phyloP scores from a whole-genome alignment of 2,888 invertebrate species.

The Meghimatium bilineatum region DNA sequence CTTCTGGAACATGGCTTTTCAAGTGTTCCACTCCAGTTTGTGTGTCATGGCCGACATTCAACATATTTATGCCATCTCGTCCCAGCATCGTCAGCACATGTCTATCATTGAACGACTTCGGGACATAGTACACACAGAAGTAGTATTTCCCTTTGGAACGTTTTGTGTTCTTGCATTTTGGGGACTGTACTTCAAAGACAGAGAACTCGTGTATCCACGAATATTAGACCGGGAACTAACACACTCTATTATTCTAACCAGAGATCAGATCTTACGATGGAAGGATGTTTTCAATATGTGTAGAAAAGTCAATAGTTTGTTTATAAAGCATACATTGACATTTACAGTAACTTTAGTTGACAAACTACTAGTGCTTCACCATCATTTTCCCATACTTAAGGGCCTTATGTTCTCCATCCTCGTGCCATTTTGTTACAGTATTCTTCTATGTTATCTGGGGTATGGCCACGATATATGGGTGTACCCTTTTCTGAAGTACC shows the following conservation, averaged over 20 bases:
- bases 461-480: not conserved
- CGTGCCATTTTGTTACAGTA: not conserved
- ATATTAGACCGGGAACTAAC: not conserved
- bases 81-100: too few species aligned
- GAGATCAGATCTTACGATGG: not conserved
- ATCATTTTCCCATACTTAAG: not conserved
- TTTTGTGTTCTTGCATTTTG: not conserved
- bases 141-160: conserved; percentile 9
- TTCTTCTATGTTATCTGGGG: not conserved
- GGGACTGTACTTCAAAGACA: conserved; percentile 10
- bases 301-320: conserved; percentile 15
- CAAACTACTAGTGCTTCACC: not conserved
- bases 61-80: too few species aligned
- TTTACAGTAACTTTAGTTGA: not conserved
- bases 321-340: conserved; percentile 1
- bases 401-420: not conserved
- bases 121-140: not conserved
- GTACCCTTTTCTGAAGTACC: conserved; percentile 1
- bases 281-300: not conserved
- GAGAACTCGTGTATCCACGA: conserved; percentile 6
- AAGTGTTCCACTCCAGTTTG: not conserved
- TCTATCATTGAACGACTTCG: not conserved
- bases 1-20: not conserved
- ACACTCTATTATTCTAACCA: not conserved
- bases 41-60: not conserved